Base-by-base conservation (phyloP, 2,888 invertebrate genomes). In the Archips xylosteana region DNA sequence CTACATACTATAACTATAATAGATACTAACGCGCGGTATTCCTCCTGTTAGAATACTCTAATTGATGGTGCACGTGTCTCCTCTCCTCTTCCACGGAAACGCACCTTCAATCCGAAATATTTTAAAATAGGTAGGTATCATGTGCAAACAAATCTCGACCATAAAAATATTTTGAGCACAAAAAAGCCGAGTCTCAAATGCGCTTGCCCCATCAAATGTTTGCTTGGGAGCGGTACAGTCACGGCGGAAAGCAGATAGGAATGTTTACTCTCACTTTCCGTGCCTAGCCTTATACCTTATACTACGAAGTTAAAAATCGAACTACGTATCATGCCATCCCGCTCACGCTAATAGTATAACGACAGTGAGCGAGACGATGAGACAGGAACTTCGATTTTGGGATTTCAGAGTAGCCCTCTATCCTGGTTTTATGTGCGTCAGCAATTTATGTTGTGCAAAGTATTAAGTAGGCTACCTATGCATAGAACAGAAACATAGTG, bases 181-280 rank as follows among this genome's bases (percentile, higher is more conserved):
- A 70, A 75, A 68, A 70, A 67, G 71, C 75, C 75, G 74, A 72
- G 78, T 71, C 70, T 77, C 8, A 69, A 75, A 74, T 78, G 78
- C 78, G 78, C 75, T 77, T 76, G 69, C 66, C 71, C 71, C 74
- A 65, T 75, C 71, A 71, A 42, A 66, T 78, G 75, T 78, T 76
- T 76, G 75, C 75, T 63, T 70, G 61, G 67, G 60, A 70, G 66
- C 62, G 51, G 70, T 74, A 77, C 75, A 69, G 49, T 74, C 66
- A 57, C 57, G 57, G 5, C 68, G 61, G 54, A 75, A 75, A 77
- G 65, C 60, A 67, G 68, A 74, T 74, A 74, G 51, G 34, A 69
- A 69, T 69, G 73, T 74, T 69, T 64, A 64, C 69, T 74, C 57
- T 74, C 68, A 73, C 72, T 69, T 68, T 69, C 39, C 54, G 60